Evolutionary conservation across 1,140 invertebrate genomes (phyloP).

Genomic region (Cylas formicarius): DNA sequence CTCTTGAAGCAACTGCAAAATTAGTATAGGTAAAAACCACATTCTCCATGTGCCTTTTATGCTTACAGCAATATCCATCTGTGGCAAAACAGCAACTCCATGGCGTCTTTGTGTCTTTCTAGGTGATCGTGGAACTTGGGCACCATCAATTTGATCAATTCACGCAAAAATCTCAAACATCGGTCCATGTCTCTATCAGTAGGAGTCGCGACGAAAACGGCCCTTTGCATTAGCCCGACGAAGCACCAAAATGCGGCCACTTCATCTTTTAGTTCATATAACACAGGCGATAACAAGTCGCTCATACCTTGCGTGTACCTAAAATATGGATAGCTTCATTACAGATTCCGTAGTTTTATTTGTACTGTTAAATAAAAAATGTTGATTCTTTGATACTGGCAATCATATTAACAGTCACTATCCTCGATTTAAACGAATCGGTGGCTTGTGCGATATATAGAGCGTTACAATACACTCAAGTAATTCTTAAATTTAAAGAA

Average conservation of each 20-base stretch:
- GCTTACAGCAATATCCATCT: conserved; percentile 86
- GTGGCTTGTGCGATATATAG: too few relatives aligned
- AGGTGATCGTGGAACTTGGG: conserved; percentile 83
- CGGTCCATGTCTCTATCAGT: conserved; percentile 91
- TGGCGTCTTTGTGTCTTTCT: conserved; percentile 71
- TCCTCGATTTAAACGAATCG: too few relatives aligned
- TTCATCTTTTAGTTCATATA: conserved; percentile 82
- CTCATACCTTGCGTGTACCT: conserved; percentile 80
- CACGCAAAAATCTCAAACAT: conserved; percentile 75
- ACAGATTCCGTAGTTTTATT: background rate
- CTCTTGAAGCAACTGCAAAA: conserved; percentile 70
- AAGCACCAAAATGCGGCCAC: conserved; percentile 92
- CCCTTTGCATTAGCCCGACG: conserved; percentile 84
- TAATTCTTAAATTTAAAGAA: too few relatives aligned
- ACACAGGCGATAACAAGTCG: conserved; percentile 78
- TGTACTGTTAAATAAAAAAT: too few relatives aligned
- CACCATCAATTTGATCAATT: conserved; percentile 79
- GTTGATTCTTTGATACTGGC: too few relatives aligned
- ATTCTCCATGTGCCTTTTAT: background rate
- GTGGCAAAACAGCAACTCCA: conserved; percentile 85
- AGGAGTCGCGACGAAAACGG: conserved; percentile 85
- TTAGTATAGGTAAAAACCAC: background rate
- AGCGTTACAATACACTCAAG: too few relatives aligned
- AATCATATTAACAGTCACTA: too few relatives aligned
- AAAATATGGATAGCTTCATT: conserved; percentile 10